Conservation (phyloP, 2,113 vertebrate genomes). For the Anarrhichthys ocellatus region DNA sequence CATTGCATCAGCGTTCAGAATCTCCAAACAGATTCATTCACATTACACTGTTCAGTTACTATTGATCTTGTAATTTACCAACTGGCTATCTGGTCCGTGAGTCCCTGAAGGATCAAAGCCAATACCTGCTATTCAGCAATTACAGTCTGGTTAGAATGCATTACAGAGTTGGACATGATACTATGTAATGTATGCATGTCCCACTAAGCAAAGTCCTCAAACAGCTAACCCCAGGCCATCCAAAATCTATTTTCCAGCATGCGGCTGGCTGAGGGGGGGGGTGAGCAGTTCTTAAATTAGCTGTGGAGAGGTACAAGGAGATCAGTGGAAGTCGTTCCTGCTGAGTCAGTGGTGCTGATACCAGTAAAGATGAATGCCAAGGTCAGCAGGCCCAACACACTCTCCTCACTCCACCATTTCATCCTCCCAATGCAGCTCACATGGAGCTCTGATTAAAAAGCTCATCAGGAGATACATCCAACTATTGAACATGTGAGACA, state of each 20-base stretch:
- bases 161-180: conserved; percentile 21
- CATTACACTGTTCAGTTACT: conserved; percentile 34
- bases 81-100: background rate
- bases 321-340: conserved; percentile 35
- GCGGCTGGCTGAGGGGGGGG: conserved; percentile 11
- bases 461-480: background rate
- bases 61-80: conserved; percentile 34
- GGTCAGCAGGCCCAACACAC: conserved; percentile 29
- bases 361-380: conserved; percentile 34
- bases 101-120: conserved; percentile 16
- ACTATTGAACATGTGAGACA: background rate
- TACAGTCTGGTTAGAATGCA: conserved; percentile 14
- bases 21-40: conserved; percentile 35
- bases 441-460: background rate
- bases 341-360: conserved; percentile 41
- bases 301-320: conserved; percentile 33
- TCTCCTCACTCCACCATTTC: background rate
- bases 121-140: conserved; percentile 22
- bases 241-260: conserved; percentile 38
- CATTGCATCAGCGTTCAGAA: background rate
- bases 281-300: conserved; percentile 53
- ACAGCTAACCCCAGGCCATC: conserved; percentile 26
- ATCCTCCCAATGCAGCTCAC: background rate
- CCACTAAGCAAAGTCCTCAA: conserved; percentile 14
- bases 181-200: background rate